These are phyloP conservation scores for Nycticorax nycticorax DNA, from an alignment of 2,113 vertebrate species.

Conservation along the genomic window DNA sequence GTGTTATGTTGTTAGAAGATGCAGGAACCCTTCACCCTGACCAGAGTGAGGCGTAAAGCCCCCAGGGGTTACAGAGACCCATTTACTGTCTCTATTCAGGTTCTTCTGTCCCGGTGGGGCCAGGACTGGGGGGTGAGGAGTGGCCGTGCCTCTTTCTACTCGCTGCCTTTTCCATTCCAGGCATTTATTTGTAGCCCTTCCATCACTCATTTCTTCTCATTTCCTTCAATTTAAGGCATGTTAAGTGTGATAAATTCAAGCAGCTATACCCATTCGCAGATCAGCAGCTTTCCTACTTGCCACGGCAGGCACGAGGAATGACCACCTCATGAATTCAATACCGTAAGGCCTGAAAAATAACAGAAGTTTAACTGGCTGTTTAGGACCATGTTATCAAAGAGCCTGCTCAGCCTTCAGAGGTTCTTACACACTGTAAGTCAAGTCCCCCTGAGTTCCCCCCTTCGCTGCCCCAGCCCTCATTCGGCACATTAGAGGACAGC, in stretches of 20 bases:
- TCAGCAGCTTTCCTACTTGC: conserved; percentile 37
- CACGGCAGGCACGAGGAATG: neutral
- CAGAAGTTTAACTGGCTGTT: neutral
- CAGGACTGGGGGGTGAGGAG: neutral
- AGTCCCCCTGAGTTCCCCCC: neutral
- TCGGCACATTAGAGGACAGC: neutral
- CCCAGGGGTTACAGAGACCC: neutral
- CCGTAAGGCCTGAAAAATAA: neutral
- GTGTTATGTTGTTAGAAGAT: neutral
- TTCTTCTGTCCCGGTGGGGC: neutral
- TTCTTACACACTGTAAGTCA: neutral
- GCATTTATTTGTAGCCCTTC: neutral
- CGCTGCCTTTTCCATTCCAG: neutral
- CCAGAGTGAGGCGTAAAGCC: neutral
- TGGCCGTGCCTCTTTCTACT: neutral
- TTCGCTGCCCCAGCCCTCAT: neutral
- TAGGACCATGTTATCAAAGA: neutral
- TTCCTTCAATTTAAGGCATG: conserved; percentile 1
- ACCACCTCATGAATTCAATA: neutral
- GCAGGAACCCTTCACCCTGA: neutral
- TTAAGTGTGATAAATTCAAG: conserved; percentile 31
- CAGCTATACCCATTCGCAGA: neutral
- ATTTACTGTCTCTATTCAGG: neutral
- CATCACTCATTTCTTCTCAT: neutral
- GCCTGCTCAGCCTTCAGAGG: neutral